Percentiles rank a stretch among this genome's conserved stretches.
Evolutionary conservation across 2,888 invertebrate species (phyloP).

Genomic region (Notodonta ziczac): DNA sequence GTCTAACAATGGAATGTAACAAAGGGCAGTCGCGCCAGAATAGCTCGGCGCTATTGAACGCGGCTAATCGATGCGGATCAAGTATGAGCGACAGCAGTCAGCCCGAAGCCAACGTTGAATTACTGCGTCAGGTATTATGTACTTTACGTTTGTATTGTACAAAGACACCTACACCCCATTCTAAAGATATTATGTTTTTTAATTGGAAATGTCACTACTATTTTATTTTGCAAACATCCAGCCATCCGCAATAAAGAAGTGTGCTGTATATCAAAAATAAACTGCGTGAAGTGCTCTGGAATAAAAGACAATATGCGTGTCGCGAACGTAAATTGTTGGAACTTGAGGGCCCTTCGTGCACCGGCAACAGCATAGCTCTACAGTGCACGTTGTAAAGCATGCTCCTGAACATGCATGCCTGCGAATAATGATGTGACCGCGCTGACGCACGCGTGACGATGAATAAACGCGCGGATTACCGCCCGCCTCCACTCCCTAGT

Average conservation of each 20-base stretch:
- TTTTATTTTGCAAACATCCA: background rate
- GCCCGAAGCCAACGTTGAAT: conserved; percentile 26
- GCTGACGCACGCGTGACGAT: conserved; percentile 61
- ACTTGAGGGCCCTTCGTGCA: conserved; percentile 33
- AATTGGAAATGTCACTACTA: too few relatives aligned
- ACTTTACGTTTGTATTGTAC: too few relatives aligned
- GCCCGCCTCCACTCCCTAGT: conserved; percentile 31
- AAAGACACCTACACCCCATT: too few relatives aligned
- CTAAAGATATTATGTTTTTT: too few relatives aligned
- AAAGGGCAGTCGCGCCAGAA: conserved; percentile 29
- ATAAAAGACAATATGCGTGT: conserved; percentile 32
- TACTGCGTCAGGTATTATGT: conserved; percentile 16
- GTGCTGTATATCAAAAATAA: conserved; percentile 16
- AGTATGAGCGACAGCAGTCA: conserved; percentile 42
- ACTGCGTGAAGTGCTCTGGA: conserved; percentile 27
- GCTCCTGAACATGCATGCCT: conserved; percentile 66
- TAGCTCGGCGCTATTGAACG: conserved; percentile 36
- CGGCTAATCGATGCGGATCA: conserved; percentile 51
- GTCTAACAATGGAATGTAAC: conserved; percentile 38
- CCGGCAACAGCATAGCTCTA: conserved; percentile 17
- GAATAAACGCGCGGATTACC: conserved; percentile 66
- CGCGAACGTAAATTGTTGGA: conserved; percentile 34
- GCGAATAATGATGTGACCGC: conserved; percentile 69
- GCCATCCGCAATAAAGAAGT: background rate
- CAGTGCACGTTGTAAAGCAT: conserved; percentile 35